These are phyloP conservation scores for Cyclura pinguis DNA, from an alignment of 2,797 vertebrate species.

Conservation along the genomic window DNA sequence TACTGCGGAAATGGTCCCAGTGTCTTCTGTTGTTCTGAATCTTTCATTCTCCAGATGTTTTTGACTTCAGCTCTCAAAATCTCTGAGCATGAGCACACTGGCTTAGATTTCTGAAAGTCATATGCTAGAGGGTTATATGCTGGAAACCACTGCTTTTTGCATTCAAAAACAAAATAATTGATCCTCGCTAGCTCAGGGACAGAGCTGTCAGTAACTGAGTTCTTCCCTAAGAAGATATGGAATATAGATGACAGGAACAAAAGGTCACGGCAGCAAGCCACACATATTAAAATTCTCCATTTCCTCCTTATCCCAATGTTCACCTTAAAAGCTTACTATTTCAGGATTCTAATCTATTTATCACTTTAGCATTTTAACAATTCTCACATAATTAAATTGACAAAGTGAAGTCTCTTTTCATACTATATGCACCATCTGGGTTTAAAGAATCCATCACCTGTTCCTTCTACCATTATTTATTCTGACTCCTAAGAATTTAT, in stretches of 20 bases:
- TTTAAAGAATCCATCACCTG: conserved; percentile 22
- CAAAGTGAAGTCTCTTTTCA: conserved; percentile 28
- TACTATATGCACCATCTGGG: background rate
- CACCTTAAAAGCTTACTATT: conserved; percentile 14
- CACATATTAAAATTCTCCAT: background rate
- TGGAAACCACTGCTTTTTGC: too few species aligned
- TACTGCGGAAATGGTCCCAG: too few species aligned
- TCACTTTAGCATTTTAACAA: conserved; percentile 4
- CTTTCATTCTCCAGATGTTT: too few species aligned
- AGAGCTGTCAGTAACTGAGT: background rate
- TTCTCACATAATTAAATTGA: conserved; percentile 39
- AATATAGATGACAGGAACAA: background rate
- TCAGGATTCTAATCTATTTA: conserved; percentile 30
- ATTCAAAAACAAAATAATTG: background rate
- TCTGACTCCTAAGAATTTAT: conserved; percentile 38
- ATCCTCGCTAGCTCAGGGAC: background rate
- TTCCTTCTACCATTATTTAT: conserved; percentile 25
- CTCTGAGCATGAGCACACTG: too few species aligned
- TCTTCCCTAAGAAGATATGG: background rate
- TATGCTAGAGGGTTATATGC: too few species aligned
- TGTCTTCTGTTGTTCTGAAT: too few species aligned
- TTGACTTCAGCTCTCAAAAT: too few species aligned
- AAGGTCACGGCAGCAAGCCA: background rate
- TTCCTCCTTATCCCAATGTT: background rate
- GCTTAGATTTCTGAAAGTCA: too few species aligned